Evolutionary conservation across 2,888 invertebrate genomes (phyloP).

Genomic region (Scaptomyza polygonia): DNA sequence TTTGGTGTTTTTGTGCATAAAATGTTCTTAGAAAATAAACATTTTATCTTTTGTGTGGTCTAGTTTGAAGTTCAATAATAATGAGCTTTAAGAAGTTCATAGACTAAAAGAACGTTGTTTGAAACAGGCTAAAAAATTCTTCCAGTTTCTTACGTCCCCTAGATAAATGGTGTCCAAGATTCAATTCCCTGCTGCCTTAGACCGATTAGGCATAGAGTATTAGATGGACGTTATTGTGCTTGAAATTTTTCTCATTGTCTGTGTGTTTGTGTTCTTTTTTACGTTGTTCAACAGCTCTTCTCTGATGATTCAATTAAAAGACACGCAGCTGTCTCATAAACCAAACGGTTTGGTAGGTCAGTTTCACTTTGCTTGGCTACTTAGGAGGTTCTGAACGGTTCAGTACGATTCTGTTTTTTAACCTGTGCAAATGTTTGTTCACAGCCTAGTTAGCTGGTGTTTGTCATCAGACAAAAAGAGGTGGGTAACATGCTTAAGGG

Average conservation of each 20-base stretch:
- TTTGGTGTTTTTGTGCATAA: neutral
- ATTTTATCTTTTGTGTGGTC: neutral
- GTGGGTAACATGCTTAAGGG: constrained; percentile 10
- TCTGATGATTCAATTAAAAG: constrained; percentile 78
- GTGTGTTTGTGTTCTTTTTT: constrained; percentile 11
- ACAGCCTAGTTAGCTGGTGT: constrained; percentile 60
- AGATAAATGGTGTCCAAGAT: neutral
- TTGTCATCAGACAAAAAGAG: constrained; percentile 62
- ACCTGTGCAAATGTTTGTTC: constrained; percentile 67
- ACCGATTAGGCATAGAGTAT: constrained; percentile 6
- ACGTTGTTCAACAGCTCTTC: constrained; percentile 32
- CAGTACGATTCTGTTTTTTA: constrained; percentile 1
- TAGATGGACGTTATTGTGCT: neutral
- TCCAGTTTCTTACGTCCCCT: neutral
- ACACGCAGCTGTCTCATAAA: constrained; percentile 64
- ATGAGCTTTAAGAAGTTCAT: too few species aligned
- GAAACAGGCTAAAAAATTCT: neutral
- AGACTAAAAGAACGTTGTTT: neutral
- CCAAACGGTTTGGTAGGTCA: constrained; percentile 34
- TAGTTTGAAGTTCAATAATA: neutral
- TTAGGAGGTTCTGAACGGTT: constrained; percentile 1
- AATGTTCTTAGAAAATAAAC: too few species aligned
- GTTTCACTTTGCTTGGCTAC: constrained; percentile 11
- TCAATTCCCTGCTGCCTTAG: neutral
- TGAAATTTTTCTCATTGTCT: neutral